Base-by-base conservation (phyloP, 2,797 vertebrate species). In the Esox lucius region DNA sequence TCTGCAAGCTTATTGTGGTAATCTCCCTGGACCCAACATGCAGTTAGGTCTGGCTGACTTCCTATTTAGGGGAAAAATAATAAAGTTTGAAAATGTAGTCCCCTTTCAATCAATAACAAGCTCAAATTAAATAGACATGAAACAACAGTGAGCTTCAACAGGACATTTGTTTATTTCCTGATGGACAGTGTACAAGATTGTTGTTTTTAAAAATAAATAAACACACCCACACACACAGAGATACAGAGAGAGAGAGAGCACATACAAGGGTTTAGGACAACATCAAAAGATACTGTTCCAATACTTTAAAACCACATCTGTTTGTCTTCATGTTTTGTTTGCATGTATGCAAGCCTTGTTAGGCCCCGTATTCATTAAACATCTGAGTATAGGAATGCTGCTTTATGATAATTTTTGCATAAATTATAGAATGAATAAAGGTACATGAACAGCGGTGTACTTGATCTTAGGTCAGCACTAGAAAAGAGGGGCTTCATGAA, bases 141-240 rank as follows among this genome's bases (percentile, higher is more conserved):
- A 46, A 68, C 68, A 31, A 71, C 4, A 16, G 56, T 4, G 8
- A 81, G 26, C 70, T 17, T 70, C 74, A n/a, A 77, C 80, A 80
- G 81, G 73, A 62, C 74, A 76, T 91, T 90, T 89, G 87, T 90
- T 90, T 83, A 81, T 46, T 76, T 24, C 73, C 81, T 84, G 86
- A 83, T 89, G 83, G 86, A 89, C 83, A 89, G 80, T 86, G 81
- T 87, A 90, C 86, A 89, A 49, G 83, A 86, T 71, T 79, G 75
- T 46, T 49, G 82, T 79, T 73, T 66, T 90, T 90, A 73, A 81
- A 83, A 92, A 91, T 92, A 92, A 91, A 92, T 91, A 91, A 91
- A 90, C 83, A 89, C 72, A 87, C 73, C 28, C 49, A 56, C 48
- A n/a, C 51, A n/a, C 42, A n/a, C n/a, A n/a, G n/a, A n/a, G n/a